Conservation (phyloP, 1,140 invertebrate genomes). For the Hycleus cichorii region DNA sequence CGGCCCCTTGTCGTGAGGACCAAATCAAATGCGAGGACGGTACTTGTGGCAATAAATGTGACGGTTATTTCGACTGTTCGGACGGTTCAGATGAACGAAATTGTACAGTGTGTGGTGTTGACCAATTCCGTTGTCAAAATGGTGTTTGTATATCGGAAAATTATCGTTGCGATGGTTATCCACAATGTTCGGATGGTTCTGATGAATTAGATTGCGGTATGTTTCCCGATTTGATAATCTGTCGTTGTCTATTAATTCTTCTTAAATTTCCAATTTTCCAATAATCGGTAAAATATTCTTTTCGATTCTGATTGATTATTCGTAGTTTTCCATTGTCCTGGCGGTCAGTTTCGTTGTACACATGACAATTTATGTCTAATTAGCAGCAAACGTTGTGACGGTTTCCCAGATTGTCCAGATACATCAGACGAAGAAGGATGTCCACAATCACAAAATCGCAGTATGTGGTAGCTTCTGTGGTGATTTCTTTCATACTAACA, state of each 20-base stretch:
- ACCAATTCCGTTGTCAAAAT: conserved; percentile 48
- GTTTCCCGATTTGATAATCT: conserved; percentile 3
- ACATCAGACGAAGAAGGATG: conserved; percentile 48
- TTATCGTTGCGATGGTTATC: conserved; percentile 44
- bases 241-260: not conserved
- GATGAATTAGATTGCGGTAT: conserved; percentile 46
- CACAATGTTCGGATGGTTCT: conserved; percentile 45
- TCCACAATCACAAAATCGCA: not conserved
- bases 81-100: conserved; percentile 47
- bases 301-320: not conserved
- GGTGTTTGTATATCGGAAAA: conserved; percentile 45
- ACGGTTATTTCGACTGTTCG: conserved; percentile 44
- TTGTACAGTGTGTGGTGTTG: conserved; percentile 36
- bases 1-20: conserved; percentile 41
- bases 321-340: conserved; percentile 38
- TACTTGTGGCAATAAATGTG: conserved; percentile 51
- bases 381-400: conserved; percentile 43
- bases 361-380: conserved; percentile 50
- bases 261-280: not conserved
- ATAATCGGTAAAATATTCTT: too few relatives aligned
- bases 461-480: not conserved
- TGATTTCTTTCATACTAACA: not conserved
- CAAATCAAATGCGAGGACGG: conserved; percentile 58
- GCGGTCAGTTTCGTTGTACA: conserved; percentile 52
- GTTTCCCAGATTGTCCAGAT: conserved; percentile 43